phyloP scores from a whole-genome alignment of 2,797 vertebrate genomes.

The Gila robusta region DNA sequence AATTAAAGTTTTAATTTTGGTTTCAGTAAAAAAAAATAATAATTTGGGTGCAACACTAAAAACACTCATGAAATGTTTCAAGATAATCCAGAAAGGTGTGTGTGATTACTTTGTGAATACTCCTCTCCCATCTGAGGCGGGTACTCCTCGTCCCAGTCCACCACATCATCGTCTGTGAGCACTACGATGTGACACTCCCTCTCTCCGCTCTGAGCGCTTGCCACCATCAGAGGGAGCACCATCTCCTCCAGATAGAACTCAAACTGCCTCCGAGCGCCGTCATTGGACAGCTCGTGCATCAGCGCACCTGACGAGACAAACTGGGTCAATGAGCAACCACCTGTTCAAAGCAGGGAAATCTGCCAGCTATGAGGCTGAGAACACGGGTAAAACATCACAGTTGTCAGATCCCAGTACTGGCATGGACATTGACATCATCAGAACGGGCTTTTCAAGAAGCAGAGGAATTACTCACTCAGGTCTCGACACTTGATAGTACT shows the following conservation, averaged over 20 bases:
- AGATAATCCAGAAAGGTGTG: not conserved
- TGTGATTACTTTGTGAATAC: constrained; percentile 93
- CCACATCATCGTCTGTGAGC: constrained; percentile 97
- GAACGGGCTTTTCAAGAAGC: not conserved
- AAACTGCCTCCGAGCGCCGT: constrained; percentile 94
- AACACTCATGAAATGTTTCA: not conserved
- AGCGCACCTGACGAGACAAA: constrained; percentile 86
- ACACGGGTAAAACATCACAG: not conserved
- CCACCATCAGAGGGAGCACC: constrained; percentile 97
- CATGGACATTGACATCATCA: not conserved
- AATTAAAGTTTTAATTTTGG: not conserved
- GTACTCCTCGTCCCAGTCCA: constrained; percentile 99
- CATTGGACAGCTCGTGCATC: constrained; percentile 98
- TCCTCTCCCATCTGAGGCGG: constrained; percentile 99
- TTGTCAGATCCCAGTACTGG: not conserved
- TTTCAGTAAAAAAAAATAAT: not conserved
- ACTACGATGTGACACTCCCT: constrained; percentile 98
- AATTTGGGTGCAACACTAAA: not conserved
- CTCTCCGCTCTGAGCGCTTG: constrained; percentile 95
- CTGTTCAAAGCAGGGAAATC: not conserved
- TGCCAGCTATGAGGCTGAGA: not conserved
- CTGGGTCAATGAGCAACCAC: not conserved
- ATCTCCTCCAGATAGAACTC: constrained; percentile 99
- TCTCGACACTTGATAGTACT: constrained; percentile 99
- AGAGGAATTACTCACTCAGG: constrained; percentile 90